Base-by-base conservation (phyloP, 1,140 invertebrate species). In the Bombus confusus region DNA sequence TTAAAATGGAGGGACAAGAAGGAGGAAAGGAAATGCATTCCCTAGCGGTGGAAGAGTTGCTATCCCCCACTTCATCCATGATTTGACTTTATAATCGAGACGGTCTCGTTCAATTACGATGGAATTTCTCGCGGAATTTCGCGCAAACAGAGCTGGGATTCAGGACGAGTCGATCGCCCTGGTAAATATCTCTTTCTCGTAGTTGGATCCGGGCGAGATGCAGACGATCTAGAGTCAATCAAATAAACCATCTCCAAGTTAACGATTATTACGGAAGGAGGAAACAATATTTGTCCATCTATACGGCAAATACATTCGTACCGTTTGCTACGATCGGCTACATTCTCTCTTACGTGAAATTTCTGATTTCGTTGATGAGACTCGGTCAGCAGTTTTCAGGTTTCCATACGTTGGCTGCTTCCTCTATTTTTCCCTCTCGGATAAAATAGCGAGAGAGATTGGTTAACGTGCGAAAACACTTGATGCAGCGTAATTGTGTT, bases 71-170 rank as follows among this genome's bases (percentile, higher is more conserved):
- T 15, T 39, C 83, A 85, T 84, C 80, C 77, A 91, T 86, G 71
- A 91, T 92, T 87, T 90, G 90, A 91, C 91, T 91, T 91, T 91
- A 89, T 89, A 92, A 92, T 91, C 90, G 88, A 87, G 88, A 81
- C 87, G 82, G 78, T 66, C 87, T 85, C 84, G 90, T 86, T 92
- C 91, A 92, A 92, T 92, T 91, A 92, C 82, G 73, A 90, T 85
- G 88, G 88, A 90, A 90, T 90, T 69, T 89, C 88, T 83, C 78
- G 43, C 76, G 82, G 88, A 90, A 90, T 90, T 87, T 89, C 81
- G 66, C 66, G 85, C 85, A 87, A 90, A 87, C 86, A 87, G 79
- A 68, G 43, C 31, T 39, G 43, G 80, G 85, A 74, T 87, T 84
- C 68, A 64, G 39, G 18, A 69, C 72, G 77, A 66, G 34, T 77